phyloP scores from a whole-genome alignment of 2,113 vertebrate genomes.

The Heptranchias perlo region DNA sequence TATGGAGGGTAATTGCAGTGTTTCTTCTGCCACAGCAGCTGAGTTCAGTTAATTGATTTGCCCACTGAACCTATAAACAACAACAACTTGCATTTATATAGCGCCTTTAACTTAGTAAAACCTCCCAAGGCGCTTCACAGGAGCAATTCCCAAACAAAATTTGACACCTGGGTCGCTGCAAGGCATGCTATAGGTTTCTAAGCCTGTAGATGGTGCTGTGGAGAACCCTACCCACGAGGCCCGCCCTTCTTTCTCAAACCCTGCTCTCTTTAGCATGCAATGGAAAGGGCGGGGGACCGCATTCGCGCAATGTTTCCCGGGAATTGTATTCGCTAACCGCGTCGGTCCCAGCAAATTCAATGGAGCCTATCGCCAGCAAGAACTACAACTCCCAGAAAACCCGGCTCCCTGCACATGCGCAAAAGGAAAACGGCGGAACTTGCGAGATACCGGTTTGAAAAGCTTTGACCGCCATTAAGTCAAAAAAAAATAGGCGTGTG shows the following conservation, averaged over 20 bases:
- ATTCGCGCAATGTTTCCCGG: not conserved
- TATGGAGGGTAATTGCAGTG: too few relatives aligned
- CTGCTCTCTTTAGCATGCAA: not conserved
- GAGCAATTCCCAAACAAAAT: too few relatives aligned
- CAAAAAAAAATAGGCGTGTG: constrained; percentile 42
- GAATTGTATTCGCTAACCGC: not conserved
- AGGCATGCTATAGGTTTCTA: constrained; percentile 41
- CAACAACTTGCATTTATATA: too few relatives aligned
- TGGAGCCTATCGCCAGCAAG: fast-evolving
- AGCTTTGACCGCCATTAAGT: constrained; percentile 44
- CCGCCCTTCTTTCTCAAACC: not conserved
- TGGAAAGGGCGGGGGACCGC: not conserved
- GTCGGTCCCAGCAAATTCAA: fast-evolving
- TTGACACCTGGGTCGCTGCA: constrained; percentile 44
- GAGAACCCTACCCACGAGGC: constrained; percentile 13
- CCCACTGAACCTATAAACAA: too few relatives aligned
- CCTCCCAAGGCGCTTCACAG: too few relatives aligned
- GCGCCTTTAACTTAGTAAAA: too few relatives aligned
- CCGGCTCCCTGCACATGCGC: not conserved
- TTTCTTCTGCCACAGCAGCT: too few relatives aligned
- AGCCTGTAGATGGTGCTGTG: constrained; percentile 38
- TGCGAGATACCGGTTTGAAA: constrained; percentile 46
- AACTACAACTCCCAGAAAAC: constrained; percentile 53
- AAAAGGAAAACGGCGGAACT: fast-evolving
- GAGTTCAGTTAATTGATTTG: too few relatives aligned